A percentile compares a stretch with the other conserved stretches of the same genome.
These are phyloP conservation scores for Resseliella maxima DNA, from an alignment of 2,888 invertebrate genomes.

Conservation along the genomic window DNA sequence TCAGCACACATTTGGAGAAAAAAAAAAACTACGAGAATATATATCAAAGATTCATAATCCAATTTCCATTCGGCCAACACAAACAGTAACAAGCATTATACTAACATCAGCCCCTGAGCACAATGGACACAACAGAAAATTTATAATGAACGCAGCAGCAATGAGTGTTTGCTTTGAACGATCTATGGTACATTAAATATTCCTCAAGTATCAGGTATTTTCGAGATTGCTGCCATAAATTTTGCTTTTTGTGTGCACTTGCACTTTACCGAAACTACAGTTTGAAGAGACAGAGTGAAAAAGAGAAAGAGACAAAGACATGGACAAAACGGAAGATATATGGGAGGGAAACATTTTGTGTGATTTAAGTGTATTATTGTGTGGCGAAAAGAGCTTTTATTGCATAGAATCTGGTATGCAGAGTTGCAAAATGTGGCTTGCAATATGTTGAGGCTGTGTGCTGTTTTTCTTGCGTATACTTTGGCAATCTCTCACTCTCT, in stretches of 20 bases:
- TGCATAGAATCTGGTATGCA: not conserved
- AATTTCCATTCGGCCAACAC: slow-evolving; percentile 40
- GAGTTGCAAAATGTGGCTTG: not conserved
- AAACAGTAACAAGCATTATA: slow-evolving; percentile 3
- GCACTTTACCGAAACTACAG: not conserved
- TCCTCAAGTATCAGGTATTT: slow-evolving; percentile 23
- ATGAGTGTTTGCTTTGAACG: slow-evolving; percentile 10
- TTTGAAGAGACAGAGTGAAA: not conserved
- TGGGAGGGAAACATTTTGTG: slow-evolving; percentile 45
- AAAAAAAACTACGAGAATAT: not conserved
- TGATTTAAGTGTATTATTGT: slow-evolving; percentile 53
- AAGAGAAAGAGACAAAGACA: not conserved
- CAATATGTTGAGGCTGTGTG: not conserved
- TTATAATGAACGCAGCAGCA: slow-evolving; percentile 16
- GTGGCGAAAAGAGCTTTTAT: slow-evolving; percentile 49
- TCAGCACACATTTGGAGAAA: too few species aligned
- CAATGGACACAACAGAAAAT: slow-evolving; percentile 3
- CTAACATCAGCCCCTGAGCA: not conserved
- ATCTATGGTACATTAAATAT: slow-evolving; percentile 35
- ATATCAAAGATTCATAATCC: slow-evolving; percentile 47
- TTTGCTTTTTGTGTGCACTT: not conserved
- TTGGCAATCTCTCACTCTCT: not conserved
- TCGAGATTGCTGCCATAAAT: slow-evolving; percentile 51
- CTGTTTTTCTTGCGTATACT: not conserved
- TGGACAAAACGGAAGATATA: not conserved